These are phyloP conservation scores for Eidolon dupreanum DNA, from an alignment of 2,797 vertebrate genomes.

Conservation along the genomic window DNA sequence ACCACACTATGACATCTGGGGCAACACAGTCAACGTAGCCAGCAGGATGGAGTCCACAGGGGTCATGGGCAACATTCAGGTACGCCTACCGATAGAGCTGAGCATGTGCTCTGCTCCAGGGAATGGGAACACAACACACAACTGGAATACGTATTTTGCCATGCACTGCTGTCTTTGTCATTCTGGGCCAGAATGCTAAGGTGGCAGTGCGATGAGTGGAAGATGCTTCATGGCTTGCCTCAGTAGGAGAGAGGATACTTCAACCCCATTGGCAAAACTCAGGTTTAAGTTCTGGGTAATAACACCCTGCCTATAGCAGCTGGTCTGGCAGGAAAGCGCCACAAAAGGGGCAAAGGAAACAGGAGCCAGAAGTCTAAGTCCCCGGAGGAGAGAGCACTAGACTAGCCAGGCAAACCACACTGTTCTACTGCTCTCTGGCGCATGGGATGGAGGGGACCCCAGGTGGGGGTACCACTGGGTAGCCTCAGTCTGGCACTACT, in stretches of 20 bases:
- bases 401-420: not conserved
- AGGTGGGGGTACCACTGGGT: rapidly evolving
- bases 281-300: not conserved
- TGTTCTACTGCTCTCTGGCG: not conserved
- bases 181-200: not conserved
- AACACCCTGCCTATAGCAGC: no score
- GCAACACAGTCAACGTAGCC: constrained; percentile 97
- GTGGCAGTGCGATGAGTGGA: rapidly evolving
- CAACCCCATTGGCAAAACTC: not conserved
- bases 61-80: constrained; percentile 98
- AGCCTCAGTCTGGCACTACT: rapidly evolving
- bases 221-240: not conserved
- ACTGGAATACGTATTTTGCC: rapidly evolving
- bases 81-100: constrained; percentile 81
- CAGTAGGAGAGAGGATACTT: not conserved
- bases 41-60: constrained; percentile 99
- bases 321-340: not conserved
- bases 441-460: not conserved
- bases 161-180: rapidly evolving
- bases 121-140: rapidly evolving
- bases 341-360: not conserved
- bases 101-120: rapidly evolving
- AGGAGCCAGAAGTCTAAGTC: not conserved
- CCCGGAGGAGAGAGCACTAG: not conserved
- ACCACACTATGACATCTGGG: constrained; percentile 98